Evolutionary conservation across 2,113 vertebrate species (phyloP), one percentile per base, ranked within the genome.

Genomic region (Proterorhinus semilunaris): DNA sequence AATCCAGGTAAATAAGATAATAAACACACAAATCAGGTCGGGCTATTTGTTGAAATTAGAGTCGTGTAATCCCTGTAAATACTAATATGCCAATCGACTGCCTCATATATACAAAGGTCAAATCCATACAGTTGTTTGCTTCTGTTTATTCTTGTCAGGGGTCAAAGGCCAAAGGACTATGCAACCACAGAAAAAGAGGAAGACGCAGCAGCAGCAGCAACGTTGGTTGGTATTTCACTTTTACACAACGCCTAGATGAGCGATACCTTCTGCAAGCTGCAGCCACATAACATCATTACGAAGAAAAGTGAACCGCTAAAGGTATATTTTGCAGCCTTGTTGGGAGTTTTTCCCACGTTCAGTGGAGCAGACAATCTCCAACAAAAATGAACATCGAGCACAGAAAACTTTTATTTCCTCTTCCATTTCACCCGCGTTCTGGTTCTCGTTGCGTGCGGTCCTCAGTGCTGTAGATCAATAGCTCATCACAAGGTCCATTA

Each of bases 401-500:
- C 17, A 9, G 48, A 63, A 75, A 62, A 68, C 15, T 64, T 74
- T 1, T 63, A 54, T 45, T 45, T 61, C 58, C 58, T 61, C 58
- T 43, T 61, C 42, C 8, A 1, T 45, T 44, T 45, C 62, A 72
- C 66, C 59, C 21, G 2, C 3, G 21, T 21, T 21, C 21, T 21
- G 1, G 52, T 17, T 71, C 54, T 66, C 65, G 21, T 72, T 59
- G 52, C 16, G 13, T 64, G 72, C 57, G 42, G 59, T 68, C 76
- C 71, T 75, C 80, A 79, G 82, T 72, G 66, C 74, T 75, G 67
- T 80, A 79, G 84, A 92, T 93, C 90, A 84, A 91, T 91, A 91
- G 76, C 88, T 89, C 85, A 88, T 90, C 88, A 87, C 85, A 87
- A 75, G 88, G 72, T 80, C 86, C 90, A 91, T 92, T 93, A 91